Percentiles rank a stretch among this genome's conserved stretches.
phyloP scores from a whole-genome alignment of 2,113 vertebrate species.

The Trogon surrucura region DNA sequence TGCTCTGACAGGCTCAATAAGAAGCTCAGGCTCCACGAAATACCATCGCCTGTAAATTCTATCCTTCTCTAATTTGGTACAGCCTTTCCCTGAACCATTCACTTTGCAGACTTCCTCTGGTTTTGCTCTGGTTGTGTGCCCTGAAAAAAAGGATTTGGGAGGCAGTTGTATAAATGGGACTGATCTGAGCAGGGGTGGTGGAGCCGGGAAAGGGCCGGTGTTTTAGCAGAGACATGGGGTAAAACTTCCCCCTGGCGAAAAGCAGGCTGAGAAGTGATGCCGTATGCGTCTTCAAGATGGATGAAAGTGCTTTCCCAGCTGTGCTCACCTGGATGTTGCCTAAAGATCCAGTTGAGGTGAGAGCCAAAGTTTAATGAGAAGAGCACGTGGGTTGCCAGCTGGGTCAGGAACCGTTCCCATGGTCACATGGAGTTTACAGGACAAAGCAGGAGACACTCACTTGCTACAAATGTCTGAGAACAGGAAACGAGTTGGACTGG shows the following conservation, averaged over 20 bases:
- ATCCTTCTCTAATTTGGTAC: not conserved
- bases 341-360: not conserved
- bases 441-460: slow-evolving; percentile 37
- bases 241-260: accelerated
- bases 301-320: slow-evolving; percentile 59
- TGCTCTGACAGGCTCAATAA: not conserved
- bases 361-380: slow-evolving; percentile 54
- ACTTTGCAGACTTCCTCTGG: not conserved
- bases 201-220: accelerated
- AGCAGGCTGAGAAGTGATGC: not conserved
- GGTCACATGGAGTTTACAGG: slow-evolving; percentile 44
- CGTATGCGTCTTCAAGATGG: not conserved
- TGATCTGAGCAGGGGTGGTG: not conserved
- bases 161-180: not conserved
- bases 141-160: not conserved
- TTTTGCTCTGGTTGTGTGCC: not conserved
- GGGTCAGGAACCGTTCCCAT: slow-evolving; percentile 61
- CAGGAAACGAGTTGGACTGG: not conserved
- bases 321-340: slow-evolving; percentile 61
- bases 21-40: not conserved
- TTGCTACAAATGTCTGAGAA: slow-evolving; percentile 40
- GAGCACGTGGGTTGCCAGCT: not conserved
- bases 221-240: not conserved
- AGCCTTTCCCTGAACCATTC: not conserved
- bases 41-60: not conserved